Percentiles rank a stretch among this genome's conserved stretches.
phyloP scores from a whole-genome alignment of 92 coral and sea anemone species.

The Zoanthus sansibaricus region DNA sequence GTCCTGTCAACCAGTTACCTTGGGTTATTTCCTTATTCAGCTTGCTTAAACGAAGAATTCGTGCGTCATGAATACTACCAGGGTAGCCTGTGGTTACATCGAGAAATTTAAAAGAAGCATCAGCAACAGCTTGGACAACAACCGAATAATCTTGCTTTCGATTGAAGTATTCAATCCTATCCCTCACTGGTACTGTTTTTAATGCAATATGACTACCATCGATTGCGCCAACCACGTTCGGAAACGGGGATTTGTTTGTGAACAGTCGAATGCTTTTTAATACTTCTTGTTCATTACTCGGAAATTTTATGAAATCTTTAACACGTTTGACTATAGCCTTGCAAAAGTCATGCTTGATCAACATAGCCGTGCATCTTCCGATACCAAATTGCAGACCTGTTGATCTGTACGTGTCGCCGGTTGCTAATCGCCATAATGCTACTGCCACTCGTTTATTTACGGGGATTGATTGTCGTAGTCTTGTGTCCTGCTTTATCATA shows the following conservation, averaged over 20 bases:
- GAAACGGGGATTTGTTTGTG: constrained; percentile 22
- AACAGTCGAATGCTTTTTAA: constrained; percentile 23
- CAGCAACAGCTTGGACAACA: constrained; percentile 16
- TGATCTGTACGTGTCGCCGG: constrained; percentile 60
- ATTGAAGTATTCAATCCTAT: not conserved
- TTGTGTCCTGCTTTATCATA: constrained; percentile 50
- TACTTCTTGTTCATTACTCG: constrained; percentile 58
- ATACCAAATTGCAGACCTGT: constrained; percentile 15
- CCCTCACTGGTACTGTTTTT: constrained; percentile 19
- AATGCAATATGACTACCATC: constrained; percentile 6
- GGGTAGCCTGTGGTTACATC: constrained; percentile 64
- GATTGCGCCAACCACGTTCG: constrained; percentile 11
- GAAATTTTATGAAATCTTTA: constrained; percentile 57
- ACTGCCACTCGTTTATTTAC: constrained; percentile 58
- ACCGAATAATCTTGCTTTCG: constrained; percentile 16
- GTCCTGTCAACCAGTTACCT: constrained; percentile 55
- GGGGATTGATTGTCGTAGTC: constrained; percentile 42
- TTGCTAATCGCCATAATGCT: constrained; percentile 57
- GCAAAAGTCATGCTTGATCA: constrained; percentile 48
- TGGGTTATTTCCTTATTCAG: constrained; percentile 50
- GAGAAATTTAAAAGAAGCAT: constrained; percentile 57
- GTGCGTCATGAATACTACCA: constrained; percentile 66
- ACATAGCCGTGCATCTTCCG: constrained; percentile 58
- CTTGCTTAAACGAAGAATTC: constrained; percentile 56
- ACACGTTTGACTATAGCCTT: constrained; percentile 53